These are phyloP conservation scores for Pegea sp. DNA, from an alignment of 23 tunicate species.

Conservation along the genomic window DNA sequence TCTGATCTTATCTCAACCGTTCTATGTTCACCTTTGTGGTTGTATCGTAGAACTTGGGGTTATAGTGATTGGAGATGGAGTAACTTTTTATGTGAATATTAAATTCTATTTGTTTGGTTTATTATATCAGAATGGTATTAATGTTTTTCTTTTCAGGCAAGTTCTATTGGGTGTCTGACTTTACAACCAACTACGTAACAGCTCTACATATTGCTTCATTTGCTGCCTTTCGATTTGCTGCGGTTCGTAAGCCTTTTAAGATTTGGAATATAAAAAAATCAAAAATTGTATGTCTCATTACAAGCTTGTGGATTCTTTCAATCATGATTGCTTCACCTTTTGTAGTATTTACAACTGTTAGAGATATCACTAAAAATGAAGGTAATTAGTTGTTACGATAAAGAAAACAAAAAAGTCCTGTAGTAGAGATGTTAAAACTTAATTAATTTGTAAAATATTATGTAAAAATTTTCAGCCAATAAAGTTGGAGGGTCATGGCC, in stretches of 20 bases:
- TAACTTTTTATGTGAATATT: neutral
- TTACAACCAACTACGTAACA: neutral
- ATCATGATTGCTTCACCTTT: no score
- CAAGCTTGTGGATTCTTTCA: neutral
- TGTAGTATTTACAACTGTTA: no score
- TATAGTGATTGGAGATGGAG: neutral
- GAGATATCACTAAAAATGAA: no score
- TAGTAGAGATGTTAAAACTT: no score
- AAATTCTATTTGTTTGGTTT: no score
- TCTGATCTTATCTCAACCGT: neutral
- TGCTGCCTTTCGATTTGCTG: neutral
- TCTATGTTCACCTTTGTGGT: neutral
- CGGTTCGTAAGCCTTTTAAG: neutral
- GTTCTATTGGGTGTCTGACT: neutral
- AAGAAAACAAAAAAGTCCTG: no score
- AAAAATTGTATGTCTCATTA: neutral
- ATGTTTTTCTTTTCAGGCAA: constrained; percentile 1
- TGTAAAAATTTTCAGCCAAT: no score
- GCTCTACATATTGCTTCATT: neutral
- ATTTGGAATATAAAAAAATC: neutral
- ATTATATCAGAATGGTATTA: no score
- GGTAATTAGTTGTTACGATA: no score
- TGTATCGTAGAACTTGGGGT: constrained; percentile 1
- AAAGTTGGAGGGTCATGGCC: no score
- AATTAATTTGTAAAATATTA: no score